Evolutionary conservation across 2,888 invertebrate genomes (phyloP).

Genomic region (Blastobasis adustella): DNA sequence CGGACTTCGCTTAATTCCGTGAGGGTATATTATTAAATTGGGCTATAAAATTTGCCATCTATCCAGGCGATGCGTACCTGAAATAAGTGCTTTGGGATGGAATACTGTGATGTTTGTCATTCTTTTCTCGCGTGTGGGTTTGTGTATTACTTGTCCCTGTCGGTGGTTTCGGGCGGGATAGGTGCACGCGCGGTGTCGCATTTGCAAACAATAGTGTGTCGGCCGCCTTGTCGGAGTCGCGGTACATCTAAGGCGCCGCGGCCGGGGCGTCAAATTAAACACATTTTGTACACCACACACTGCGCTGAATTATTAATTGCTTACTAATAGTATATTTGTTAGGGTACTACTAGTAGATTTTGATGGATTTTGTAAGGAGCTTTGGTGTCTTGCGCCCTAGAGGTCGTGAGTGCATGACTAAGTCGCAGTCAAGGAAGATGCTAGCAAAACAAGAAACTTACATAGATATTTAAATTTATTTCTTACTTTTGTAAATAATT

Average conservation of each 20-base stretch:
- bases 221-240: conserved; percentile 53
- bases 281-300: no score
- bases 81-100: conserved; percentile 22
- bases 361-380: no score
- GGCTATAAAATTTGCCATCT: conserved; percentile 39
- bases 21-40: conserved; percentile 37
- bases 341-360: no score
- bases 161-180: conserved; percentile 29
- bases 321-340: no score
- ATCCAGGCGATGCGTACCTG: conserved; percentile 22
- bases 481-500: no score
- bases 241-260: conserved; percentile 51
- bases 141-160: conserved; percentile 28
- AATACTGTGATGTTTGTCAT: conserved; percentile 12
- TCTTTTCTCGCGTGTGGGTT: conserved; percentile 21
- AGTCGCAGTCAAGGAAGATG: no score
- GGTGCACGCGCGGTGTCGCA: conserved; percentile 48
- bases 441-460: no score
- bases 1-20: conserved; percentile 24
- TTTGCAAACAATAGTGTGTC: conserved; percentile 74
- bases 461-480: no score
- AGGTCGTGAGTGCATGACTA: no score
- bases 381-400: no score
- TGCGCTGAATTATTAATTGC: no score
- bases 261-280: conserved; percentile 36